These are phyloP conservation scores for Elgaria multicarinata DNA, from an alignment of 2,113 vertebrate species.

Conservation along the genomic window DNA sequence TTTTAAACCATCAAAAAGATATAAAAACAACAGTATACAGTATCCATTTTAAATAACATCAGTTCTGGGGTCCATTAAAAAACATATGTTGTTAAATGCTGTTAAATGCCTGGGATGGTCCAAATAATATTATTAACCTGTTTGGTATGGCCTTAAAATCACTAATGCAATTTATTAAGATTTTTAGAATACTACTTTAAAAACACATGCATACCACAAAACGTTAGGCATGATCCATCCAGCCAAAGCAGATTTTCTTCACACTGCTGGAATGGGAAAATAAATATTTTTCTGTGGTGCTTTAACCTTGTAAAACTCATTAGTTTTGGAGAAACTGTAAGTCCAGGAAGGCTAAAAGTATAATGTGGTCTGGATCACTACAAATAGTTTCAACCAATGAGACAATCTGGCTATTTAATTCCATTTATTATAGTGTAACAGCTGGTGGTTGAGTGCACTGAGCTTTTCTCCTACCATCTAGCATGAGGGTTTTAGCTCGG, in stretches of 20 bases:
- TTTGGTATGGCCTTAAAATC: not conserved
- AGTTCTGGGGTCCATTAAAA: too few species aligned
- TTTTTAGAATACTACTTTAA: not conserved
- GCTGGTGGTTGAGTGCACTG: not conserved
- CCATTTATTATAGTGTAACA: conserved; percentile 19
- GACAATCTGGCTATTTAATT: conserved; percentile 35
- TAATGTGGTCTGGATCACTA: not conserved
- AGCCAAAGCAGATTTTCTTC: not conserved
- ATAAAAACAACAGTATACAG: too few species aligned
- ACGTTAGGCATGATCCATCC: not conserved
- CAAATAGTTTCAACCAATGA: conserved; percentile 5
- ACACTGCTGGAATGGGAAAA: not conserved
- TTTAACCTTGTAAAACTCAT: not conserved
- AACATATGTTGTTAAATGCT: too few species aligned
- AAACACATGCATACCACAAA: not conserved
- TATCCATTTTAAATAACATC: too few species aligned
- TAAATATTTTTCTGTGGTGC: not conserved
- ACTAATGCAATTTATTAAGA: not conserved
- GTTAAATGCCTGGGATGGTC: too few species aligned
- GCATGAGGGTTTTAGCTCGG: not conserved
- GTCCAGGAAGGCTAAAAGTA: not conserved
- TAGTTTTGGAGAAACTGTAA: not conserved
- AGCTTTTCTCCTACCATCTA: conserved; percentile 24
- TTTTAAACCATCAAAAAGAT: too few species aligned
- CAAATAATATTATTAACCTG: not conserved